Evolutionary conservation across 2,113 vertebrate genomes (phyloP).

Genomic region (Dromiciops gliroides): DNA sequence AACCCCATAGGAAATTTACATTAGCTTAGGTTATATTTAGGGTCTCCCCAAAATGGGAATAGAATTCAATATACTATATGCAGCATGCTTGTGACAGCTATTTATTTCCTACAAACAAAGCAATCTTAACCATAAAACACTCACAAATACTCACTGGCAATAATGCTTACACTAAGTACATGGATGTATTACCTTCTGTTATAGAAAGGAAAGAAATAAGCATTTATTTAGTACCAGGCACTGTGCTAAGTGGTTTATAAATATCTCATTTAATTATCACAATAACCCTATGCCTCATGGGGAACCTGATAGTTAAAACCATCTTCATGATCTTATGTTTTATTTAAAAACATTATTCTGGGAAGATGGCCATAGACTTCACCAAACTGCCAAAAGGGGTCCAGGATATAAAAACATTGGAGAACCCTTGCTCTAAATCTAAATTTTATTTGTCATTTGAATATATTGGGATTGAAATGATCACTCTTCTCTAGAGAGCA

Average conservation of each 20-base stretch:
- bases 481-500: no score
- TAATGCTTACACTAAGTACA: neutral
- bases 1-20: neutral
- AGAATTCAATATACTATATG: neutral
- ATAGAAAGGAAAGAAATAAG: neutral
- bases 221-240: neutral
- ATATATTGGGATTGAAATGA: no score
- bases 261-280: neutral
- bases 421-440: neutral
- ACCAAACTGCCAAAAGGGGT: neutral
- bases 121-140: neutral
- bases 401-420: neutral
- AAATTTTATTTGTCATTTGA: neutral
- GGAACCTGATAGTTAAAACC: neutral
- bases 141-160: neutral
- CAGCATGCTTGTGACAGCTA: neutral
- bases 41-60: neutral
- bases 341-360: neutral
- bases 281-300: neutral
- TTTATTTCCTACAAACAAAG: neutral
- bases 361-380: neutral
- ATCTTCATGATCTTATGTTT: neutral
- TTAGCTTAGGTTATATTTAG: neutral
- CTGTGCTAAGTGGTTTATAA: no score
- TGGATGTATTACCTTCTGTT: no score